A percentile compares a stretch with the other conserved stretches of the same genome.
These are phyloP conservation scores for Xestoiulus laeticollis DNA, from an alignment of 2,888 invertebrate species.

Conservation along the genomic window DNA sequence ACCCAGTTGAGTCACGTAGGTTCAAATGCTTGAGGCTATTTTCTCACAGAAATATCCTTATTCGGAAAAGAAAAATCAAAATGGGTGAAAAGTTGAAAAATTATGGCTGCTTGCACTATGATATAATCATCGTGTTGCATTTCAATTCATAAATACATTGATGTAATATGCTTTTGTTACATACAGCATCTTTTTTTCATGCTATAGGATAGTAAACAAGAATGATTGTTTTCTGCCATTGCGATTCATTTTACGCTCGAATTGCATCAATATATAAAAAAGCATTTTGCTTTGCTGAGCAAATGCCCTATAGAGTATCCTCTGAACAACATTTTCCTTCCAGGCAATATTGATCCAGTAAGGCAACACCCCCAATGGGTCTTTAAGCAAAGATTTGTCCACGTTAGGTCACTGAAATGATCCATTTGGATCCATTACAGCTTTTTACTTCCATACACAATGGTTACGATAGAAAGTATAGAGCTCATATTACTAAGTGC, in stretches of 20 bases:
- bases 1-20: not conserved
- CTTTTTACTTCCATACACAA: not conserved
- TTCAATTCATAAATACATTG: too few species aligned
- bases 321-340: not conserved
- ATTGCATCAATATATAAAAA: not conserved
- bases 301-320: not conserved
- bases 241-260: too few species aligned
- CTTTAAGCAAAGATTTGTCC: slow-evolving; percentile 14
- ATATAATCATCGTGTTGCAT: too few species aligned
- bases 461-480: not conserved
- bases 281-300: not conserved
- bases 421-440: slow-evolving; percentile 27
- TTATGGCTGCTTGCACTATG: not conserved
- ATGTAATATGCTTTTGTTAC: too few species aligned
- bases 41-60: not conserved
- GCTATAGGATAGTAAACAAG: too few species aligned
- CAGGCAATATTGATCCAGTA: not conserved
- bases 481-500: slow-evolving; percentile 23
- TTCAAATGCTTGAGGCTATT: not conserved
- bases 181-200: too few species aligned
- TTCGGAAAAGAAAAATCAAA: not conserved
- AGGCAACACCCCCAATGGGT: not conserved
- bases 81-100: slow-evolving; percentile 15
- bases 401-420: not conserved
- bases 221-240: too few species aligned